Evolutionary conservation across 2,797 vertebrate species (phyloP), one percentile per base, ranked within the genome.

Genomic region (Lepidocolaptes lacrymiger): DNA sequence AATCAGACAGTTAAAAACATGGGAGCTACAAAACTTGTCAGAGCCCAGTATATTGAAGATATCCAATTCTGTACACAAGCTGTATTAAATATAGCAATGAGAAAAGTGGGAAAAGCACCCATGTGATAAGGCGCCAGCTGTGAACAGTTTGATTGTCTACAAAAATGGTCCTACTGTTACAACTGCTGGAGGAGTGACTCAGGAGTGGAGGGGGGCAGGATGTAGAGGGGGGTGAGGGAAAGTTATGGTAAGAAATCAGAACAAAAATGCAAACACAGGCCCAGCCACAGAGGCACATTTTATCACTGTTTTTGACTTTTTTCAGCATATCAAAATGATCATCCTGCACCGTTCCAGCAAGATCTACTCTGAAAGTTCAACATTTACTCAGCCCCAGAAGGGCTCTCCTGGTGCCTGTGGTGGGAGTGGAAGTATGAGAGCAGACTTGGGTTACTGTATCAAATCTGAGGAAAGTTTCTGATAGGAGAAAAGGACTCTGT

Each of bases 71-170:
- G 6, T 26, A 26, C 69, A 46, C 64, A 44, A 91, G 39, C 75
- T 85, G 51, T 51, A 48, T 83, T 75, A 77, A 77, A 44, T 44
- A 49, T 2, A 81, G 64, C 71, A 76, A 44, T 72, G 88, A 69
- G 85, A 75, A 87, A 86, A 89, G 54, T 3, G 44, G 56, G 24
- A 27, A 91, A 91, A 95, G 39, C 54, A 68, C 62, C 69, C 46
- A 17, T 89, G 34, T 67, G 83, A 85, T 75, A 91, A 90, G 74
- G 63, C 71, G 85, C 52, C 88, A 93, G 73, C 86, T 96, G 92
- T 37, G 72, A 89, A 71, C 59, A 66, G 56, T 87, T 62, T 43
- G 21, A 73, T 51, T 61, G 54, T 72, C 91, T 62, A 52, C 72
- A 84, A 61, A 94, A 95, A 59, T 66, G 78, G 48, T 96, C 43